phyloP scores from a whole-genome alignment of 2,113 vertebrate genomes.

The Regulus satrapa region DNA sequence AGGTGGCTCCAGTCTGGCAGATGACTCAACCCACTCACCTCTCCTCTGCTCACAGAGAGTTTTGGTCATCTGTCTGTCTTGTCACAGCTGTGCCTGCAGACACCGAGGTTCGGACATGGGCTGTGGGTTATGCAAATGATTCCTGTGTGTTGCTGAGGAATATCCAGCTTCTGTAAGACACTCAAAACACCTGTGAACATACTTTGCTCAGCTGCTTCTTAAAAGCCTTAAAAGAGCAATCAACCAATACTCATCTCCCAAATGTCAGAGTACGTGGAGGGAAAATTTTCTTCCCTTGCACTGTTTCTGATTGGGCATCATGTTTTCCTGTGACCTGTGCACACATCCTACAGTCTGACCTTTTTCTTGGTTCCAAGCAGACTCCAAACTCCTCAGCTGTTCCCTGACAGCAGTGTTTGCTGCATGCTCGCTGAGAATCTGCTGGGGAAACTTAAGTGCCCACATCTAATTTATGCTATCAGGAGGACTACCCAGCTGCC shows the following conservation, averaged over 20 bases:
- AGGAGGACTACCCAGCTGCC: not conserved
- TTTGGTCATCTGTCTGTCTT: not conserved
- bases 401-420: not conserved
- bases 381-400: not conserved
- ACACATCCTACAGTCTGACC: not conserved
- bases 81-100: not conserved
- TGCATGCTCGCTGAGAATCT: rapidly evolving
- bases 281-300: not conserved
- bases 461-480: not conserved
- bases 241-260: not conserved
- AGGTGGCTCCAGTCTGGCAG: not conserved
- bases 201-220: not conserved
- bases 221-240: not conserved
- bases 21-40: not conserved
- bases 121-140: not conserved
- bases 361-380: not conserved
- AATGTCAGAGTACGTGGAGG: rapidly evolving
- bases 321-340: not conserved
- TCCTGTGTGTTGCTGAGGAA: not conserved
- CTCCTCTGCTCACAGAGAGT: not conserved
- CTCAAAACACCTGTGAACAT: not conserved
- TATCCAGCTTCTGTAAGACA: not conserved
- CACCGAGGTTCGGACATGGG: rapidly evolving
- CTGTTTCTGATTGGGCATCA: not conserved
- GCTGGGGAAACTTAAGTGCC: not conserved